Conservation (phyloP, 2,888 invertebrate genomes). For the Cremastobaeus sp. region DNA sequence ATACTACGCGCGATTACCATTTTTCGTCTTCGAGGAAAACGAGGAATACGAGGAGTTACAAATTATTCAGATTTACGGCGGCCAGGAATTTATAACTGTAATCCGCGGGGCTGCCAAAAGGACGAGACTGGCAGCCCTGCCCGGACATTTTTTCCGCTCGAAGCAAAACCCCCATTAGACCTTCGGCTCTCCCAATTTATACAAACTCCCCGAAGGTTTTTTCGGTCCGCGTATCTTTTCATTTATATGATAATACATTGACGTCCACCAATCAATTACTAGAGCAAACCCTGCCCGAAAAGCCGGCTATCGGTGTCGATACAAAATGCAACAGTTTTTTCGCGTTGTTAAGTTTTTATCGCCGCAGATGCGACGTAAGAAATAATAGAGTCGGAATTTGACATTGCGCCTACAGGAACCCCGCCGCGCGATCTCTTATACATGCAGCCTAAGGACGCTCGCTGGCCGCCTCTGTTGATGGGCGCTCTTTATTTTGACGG, state of each 20-base stretch:
- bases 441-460: slow-evolving; percentile 67
- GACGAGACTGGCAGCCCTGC: too few species aligned
- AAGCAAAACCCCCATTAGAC: too few species aligned
- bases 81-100: background rate
- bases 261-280: slow-evolving; percentile 48
- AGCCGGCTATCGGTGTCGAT: slow-evolving; percentile 27
- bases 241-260: slow-evolving; percentile 56
- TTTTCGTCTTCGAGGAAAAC: slow-evolving; percentile 4
- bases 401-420: slow-evolving; percentile 66
- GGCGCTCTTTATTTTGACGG: slow-evolving; percentile 73
- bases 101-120: background rate
- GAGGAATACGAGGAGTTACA: slow-evolving; percentile 1
- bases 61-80: slow-evolving; percentile 1
- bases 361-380: slow-evolving; percentile 26
- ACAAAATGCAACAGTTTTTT: slow-evolving; percentile 56
- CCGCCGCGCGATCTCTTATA: slow-evolving; percentile 68
- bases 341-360: slow-evolving; percentile 43
- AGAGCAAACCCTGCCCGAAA: slow-evolving; percentile 13
- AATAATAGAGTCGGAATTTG: slow-evolving; percentile 63
- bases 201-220: slow-evolving; percentile 1
- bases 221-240: slow-evolving; percentile 21
- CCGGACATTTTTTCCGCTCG: too few species aligned
- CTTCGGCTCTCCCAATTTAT: slow-evolving; percentile 4
- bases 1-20: slow-evolving; percentile 9
- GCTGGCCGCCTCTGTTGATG: slow-evolving; percentile 69